Evolutionary conservation across 2,888 invertebrate species (phyloP), one percentile per base, ranked within the genome.

Genomic region (Sarcophaga subvicina): DNA sequence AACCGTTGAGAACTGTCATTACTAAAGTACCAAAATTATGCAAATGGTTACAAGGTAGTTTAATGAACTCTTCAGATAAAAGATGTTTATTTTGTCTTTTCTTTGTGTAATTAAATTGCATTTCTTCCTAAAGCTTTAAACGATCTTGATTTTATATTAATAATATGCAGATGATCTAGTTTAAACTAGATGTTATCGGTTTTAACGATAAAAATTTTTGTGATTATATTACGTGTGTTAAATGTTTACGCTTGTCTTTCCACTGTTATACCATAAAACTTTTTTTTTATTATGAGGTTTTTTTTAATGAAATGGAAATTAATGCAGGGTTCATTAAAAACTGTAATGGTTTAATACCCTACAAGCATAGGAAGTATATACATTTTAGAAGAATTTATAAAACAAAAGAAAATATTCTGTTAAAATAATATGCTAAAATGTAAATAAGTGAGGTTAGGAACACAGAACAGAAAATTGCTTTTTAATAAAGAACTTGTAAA

Each of bases 41-140:
- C 54, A 60, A 64, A 75, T 73, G 63, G 54, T 63, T 76, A 77
- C 76, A 71, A 83, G 71, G 77, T 66, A 60, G 70, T 80, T 80
- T 75, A 69, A 27, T 75, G 64, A 84, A 59, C 60, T 66, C 25
- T 47, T 17, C 25, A 70, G 62, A 78, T 14, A 73, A 78, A 69
- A 67, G 67, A 45, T 60, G 17, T 47, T 37, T 45, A 14, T 72
- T 67, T n/a, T 49, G 14, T 37, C 10, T 10, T 11, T 59, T 14
- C n/a, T 47, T 20, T 27, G 2, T 70, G 70, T 14, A 47, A 70
- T 14, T 77, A n/a, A 60, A 71, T 64, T 27, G n/a, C 12, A 37
- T 59, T 59, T 27, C 5, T 47, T n/a, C 63, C 25, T 22, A 63
- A 22, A 47, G 20, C 25, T 62, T 20, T 0, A 20, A 20, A 22